These are phyloP conservation scores for Pontoporia blainvillei DNA, from an alignment of 2,113 vertebrate species.

Conservation along the genomic window DNA sequence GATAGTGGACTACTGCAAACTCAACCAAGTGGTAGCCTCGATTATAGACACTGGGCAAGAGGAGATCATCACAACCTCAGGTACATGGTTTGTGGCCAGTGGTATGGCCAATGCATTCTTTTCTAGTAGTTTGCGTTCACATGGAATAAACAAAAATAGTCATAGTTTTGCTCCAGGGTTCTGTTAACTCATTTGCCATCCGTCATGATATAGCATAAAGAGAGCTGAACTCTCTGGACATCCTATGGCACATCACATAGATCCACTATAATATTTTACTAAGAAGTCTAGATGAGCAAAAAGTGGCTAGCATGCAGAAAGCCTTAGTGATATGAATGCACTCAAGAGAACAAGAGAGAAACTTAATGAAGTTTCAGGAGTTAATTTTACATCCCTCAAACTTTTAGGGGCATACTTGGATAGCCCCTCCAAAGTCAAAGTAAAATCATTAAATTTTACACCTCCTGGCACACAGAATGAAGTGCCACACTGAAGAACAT, in stretches of 20 bases:
- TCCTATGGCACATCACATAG: background rate
- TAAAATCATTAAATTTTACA: background rate
- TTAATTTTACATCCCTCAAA: background rate
- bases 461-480: background rate
- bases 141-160: background rate
- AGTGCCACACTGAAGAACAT: background rate
- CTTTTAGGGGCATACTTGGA: background rate
- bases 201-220: background rate
- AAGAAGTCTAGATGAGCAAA: background rate
- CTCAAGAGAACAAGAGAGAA: background rate
- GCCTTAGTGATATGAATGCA: background rate
- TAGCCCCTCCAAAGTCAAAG: background rate
- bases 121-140: background rate
- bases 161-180: background rate
- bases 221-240: background rate
- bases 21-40: background rate
- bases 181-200: constrained; percentile 13
- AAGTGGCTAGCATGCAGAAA: background rate
- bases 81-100: background rate
- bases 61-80: background rate
- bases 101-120: background rate
- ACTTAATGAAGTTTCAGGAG: background rate
- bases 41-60: background rate
- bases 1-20: background rate
- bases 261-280: background rate